Percentiles rank a stretch among this genome's conserved stretches.
phyloP scores from a whole-genome alignment of 1,140 invertebrate genomes.

The Psilanteris sp. region DNA sequence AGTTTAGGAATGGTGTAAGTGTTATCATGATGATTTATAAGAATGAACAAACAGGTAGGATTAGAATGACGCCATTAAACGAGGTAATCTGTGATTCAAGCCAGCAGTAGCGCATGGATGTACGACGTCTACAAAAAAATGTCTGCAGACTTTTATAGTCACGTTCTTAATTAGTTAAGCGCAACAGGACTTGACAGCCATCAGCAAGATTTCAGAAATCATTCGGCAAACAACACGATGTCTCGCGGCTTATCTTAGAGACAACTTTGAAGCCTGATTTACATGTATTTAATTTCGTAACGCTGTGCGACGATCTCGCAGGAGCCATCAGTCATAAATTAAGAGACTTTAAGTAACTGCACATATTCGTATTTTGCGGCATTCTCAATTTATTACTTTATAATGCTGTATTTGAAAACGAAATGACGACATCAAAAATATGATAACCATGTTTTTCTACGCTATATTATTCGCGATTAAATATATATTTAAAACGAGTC shows the following conservation, averaged over 20 bases:
- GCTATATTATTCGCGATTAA: not conserved
- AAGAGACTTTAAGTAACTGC: slow-evolving; percentile 53
- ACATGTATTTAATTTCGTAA: slow-evolving; percentile 72
- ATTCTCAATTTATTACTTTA: slow-evolving; percentile 56
- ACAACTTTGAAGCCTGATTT: slow-evolving; percentile 76
- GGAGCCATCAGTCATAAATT: slow-evolving; percentile 62
- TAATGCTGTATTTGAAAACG: slow-evolving; percentile 46
- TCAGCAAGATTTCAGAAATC: slow-evolving; percentile 72
- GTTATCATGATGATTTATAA: slow-evolving; percentile 79
- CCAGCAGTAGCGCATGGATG: slow-evolving; percentile 61
- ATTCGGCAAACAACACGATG: slow-evolving; percentile 70
- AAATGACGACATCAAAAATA: slow-evolving; percentile 14
- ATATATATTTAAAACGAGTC: no score
- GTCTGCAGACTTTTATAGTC: slow-evolving; percentile 68
- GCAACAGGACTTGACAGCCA: slow-evolving; percentile 66
- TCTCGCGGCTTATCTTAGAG: slow-evolving; percentile 73
- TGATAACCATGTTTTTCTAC: slow-evolving; percentile 31
- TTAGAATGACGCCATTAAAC: slow-evolving; percentile 75
- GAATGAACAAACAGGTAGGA: slow-evolving; percentile 75
- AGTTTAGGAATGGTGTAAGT: slow-evolving; percentile 55
- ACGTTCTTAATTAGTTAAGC: slow-evolving; percentile 72
- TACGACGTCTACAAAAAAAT: slow-evolving; percentile 53
- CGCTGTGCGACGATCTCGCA: slow-evolving; percentile 40
- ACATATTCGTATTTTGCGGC: slow-evolving; percentile 47
- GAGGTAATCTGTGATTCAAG: slow-evolving; percentile 74